Percentiles rank a stretch among this genome's conserved stretches.
phyloP scores from a whole-genome alignment of 1,140 invertebrate species.

The Drosophila pallidifrons region DNA sequence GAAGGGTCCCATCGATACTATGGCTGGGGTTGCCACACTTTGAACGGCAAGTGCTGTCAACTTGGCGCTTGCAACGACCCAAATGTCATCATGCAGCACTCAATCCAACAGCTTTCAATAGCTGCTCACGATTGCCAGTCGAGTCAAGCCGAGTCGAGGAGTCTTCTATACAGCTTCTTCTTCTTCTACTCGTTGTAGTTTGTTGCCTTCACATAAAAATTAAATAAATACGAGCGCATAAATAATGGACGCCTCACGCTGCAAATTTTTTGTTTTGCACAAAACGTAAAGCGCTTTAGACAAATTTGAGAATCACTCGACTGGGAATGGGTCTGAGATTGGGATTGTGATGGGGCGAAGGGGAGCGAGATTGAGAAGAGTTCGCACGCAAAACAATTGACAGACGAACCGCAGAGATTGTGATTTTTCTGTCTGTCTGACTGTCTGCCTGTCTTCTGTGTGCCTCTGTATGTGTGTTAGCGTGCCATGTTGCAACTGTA shows the following conservation, averaged over 20 bases:
- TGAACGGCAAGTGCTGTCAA: neutral
- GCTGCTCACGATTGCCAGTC: slow-evolving; percentile 7
- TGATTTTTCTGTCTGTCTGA: slow-evolving; percentile 19
- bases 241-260: slow-evolving; percentile 47
- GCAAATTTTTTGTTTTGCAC: slow-evolving; percentile 59
- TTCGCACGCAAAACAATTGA: slow-evolving; percentile 80
- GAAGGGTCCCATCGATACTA: slow-evolving; percentile 5
- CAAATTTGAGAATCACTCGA: slow-evolving; percentile 78
- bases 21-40: slow-evolving; percentile 4
- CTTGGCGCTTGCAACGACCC: slow-evolving; percentile 30
- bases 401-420: slow-evolving; percentile 71
- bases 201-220: slow-evolving; percentile 63
- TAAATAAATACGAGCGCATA: slow-evolving; percentile 77
- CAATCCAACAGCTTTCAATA: slow-evolving; percentile 40
- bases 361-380: slow-evolving; percentile 38
- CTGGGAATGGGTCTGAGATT: neutral
- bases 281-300: slow-evolving; percentile 68
- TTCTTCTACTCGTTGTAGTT: neutral
- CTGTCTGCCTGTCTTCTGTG: neutral
- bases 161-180: neutral
- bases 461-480: slow-evolving; percentile 5
- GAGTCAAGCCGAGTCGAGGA: neutral
- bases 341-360: neutral
- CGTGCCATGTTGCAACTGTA: slow-evolving; percentile 70
- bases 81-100: slow-evolving; percentile 43